A percentile compares a stretch with the other conserved stretches of the same genome.
Evolutionary conservation across 2,888 invertebrate genomes (phyloP).

Genomic region (Zygogramma bicolorata): DNA sequence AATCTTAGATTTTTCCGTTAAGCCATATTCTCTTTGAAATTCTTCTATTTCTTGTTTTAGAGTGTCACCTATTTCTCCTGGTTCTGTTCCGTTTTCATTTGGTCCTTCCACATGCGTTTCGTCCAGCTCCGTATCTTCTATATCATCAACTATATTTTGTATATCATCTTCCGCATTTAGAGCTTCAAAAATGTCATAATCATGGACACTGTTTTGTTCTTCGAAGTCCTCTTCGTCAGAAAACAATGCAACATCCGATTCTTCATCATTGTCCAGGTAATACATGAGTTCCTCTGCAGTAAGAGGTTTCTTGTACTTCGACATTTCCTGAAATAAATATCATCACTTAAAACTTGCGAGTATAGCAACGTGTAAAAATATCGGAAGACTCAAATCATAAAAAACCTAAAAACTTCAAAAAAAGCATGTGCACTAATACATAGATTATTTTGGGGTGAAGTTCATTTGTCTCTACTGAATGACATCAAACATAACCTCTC

Average conservation of each 20-base stretch:
- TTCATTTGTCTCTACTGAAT: slow-evolving; percentile 15
- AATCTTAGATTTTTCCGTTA: slow-evolving; percentile 20
- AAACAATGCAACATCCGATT: slow-evolving; percentile 19
- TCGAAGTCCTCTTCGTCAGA: slow-evolving; percentile 23
- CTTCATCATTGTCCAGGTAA: slow-evolving; percentile 26
- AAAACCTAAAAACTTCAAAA: slow-evolving; percentile 11
- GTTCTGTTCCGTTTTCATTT: slow-evolving; percentile 13
- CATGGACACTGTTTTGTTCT: slow-evolving; percentile 11
- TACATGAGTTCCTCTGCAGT: slow-evolving; percentile 20
- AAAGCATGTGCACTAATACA: slow-evolving; percentile 9
- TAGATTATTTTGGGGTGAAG: slow-evolving; percentile 9
- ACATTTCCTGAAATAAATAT: slow-evolving; percentile 24
- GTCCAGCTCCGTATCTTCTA: slow-evolving; percentile 13
- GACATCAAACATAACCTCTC: slow-evolving; percentile 14
- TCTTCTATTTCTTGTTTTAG: slow-evolving; percentile 22
- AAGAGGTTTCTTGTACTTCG: slow-evolving; percentile 25
- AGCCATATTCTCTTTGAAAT: slow-evolving; percentile 21
- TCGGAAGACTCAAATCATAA: slow-evolving; percentile 14
- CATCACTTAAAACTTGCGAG: slow-evolving; percentile 19
- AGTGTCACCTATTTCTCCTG: slow-evolving; percentile 16
- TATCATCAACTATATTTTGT: slow-evolving; percentile 10
- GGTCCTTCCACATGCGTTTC: slow-evolving; percentile 1
- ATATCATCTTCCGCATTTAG: slow-evolving; percentile 14
- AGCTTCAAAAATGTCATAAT: slow-evolving; percentile 12
- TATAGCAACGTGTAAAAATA: slow-evolving; percentile 7